Conservation (phyloP, 2,113 vertebrate species). For the Poecilia latipinna region DNA sequence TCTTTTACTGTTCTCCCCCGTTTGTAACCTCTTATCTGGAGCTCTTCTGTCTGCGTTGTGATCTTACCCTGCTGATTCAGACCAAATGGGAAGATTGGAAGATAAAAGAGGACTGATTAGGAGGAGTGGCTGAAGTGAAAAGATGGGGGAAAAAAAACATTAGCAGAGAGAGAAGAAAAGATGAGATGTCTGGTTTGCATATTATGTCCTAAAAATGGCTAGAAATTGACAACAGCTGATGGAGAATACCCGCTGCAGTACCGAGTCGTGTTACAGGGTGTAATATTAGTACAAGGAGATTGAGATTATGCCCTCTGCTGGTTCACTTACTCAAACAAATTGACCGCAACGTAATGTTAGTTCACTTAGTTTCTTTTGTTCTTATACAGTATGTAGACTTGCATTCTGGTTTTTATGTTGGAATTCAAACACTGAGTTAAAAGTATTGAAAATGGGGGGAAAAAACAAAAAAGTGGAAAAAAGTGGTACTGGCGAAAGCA, state of each 20-base stretch:
- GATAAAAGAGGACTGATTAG: constrained; percentile 65
- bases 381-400: background rate
- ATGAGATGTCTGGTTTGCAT: constrained; percentile 47
- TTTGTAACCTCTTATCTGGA: constrained; percentile 63
- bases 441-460: background rate
- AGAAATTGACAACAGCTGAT: constrained; percentile 40
- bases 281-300: background rate
- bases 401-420: background rate
- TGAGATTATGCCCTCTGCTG: constrained; percentile 7
- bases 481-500: too few species aligned
- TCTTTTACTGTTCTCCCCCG: constrained; percentile 56
- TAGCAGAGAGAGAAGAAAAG: constrained; percentile 33
- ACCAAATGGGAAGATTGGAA: constrained; percentile 71
- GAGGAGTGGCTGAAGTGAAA: constrained; percentile 20
- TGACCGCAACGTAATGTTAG: background rate
- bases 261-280: constrained; percentile 17
- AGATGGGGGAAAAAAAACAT: constrained; percentile 35
- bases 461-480: too few species aligned
- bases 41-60: constrained; percentile 41
- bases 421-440: background rate
- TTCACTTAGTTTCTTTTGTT: background rate
- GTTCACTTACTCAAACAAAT: background rate
- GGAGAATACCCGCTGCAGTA: constrained; percentile 10
- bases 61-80: constrained; percentile 65
- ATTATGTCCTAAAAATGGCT: constrained; percentile 45